Evolutionary conservation across 2,113 vertebrate species (phyloP), one percentile per base, ranked within the genome.

Genomic region (Dolichallabes microphthalmus): DNA sequence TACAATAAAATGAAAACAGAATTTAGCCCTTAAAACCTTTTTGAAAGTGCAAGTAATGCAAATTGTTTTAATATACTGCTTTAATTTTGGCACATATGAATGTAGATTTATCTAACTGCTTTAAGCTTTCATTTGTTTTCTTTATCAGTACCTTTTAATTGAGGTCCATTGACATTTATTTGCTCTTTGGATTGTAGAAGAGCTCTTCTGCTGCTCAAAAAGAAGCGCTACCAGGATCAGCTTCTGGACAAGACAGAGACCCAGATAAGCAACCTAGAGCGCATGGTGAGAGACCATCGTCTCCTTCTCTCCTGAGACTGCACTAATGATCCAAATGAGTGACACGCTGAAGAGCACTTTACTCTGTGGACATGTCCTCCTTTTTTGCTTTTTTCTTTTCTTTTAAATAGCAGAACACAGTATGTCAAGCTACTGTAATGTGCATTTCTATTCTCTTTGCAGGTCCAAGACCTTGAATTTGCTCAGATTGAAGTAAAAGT

Each of bases 391-490:
- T 58, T 20, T 15, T 35, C 13, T 25, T 74, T 74, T 52, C 27
- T 53, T 27, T 75, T 53, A 14, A 52, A 32, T 86, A 63, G 66
- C 25, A 81, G 35, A 85, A 60, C 13, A 15, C 79, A 57, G n/a
- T 35, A 61, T 73, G 55, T 19, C 4, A 25, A 17, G 17, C 32
- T 63, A 19, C 76, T 30, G n/a, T n/a, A 61, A 82, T 58, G 30
- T 78, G n/a, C 12, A 17, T 25, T 17, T 17, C 12, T 82, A 74
- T 2, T 35, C 20, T 50, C 39, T n/a, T 84, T 63, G 22, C 93
- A 99, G 97, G 97, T 98, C 35, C 97, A 98, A 92, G 96, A 97
- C 74, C 96, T 99, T 53, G 98, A 98, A 86, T 98, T 98, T 94
- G 93, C 95, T 53, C 97, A 98, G 93, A 97, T 98, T 25, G 97